phyloP scores from a whole-genome alignment of 2,113 vertebrate species.

The Nesospiza acunhae region DNA sequence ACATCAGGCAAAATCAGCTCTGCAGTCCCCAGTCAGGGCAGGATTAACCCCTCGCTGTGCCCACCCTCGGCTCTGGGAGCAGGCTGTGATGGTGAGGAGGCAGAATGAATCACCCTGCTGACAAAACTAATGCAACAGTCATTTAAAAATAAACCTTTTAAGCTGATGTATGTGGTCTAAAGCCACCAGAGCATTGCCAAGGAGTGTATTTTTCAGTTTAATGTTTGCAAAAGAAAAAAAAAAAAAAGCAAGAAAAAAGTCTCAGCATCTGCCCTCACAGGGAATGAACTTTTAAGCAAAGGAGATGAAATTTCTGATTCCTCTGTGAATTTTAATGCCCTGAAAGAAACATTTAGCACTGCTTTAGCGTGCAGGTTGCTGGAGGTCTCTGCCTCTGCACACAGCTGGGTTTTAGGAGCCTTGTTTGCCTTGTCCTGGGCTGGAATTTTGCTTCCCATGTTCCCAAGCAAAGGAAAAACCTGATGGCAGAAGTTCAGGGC shows the following conservation, averaged over 20 bases:
- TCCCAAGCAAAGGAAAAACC: background rate
- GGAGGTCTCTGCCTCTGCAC: background rate
- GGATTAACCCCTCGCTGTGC: background rate
- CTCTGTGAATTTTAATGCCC: background rate
- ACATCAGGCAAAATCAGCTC: background rate
- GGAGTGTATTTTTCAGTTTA: background rate
- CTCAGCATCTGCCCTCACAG: background rate
- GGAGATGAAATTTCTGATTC: background rate
- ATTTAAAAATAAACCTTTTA: slow-evolving; percentile 20
- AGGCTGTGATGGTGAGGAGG: background rate
- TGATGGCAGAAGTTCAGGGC: background rate
- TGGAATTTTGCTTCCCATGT: background rate
- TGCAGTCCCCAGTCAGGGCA: background rate
- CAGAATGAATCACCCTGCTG: background rate
- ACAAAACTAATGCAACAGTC: background rate
- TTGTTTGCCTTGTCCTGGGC: background rate
- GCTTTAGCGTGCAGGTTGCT: background rate
- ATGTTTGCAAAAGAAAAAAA: background rate
- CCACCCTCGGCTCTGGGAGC: background rate
- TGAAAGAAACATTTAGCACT: background rate
- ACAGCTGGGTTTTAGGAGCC: background rate
- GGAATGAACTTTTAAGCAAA: background rate
- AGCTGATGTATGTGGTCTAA: background rate
- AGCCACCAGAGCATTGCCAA: background rate
- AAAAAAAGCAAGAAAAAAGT: background rate